These are phyloP conservation scores for Phyllotreta cruciferae DNA, from an alignment of 2,888 invertebrate species.

Conservation along the genomic window DNA sequence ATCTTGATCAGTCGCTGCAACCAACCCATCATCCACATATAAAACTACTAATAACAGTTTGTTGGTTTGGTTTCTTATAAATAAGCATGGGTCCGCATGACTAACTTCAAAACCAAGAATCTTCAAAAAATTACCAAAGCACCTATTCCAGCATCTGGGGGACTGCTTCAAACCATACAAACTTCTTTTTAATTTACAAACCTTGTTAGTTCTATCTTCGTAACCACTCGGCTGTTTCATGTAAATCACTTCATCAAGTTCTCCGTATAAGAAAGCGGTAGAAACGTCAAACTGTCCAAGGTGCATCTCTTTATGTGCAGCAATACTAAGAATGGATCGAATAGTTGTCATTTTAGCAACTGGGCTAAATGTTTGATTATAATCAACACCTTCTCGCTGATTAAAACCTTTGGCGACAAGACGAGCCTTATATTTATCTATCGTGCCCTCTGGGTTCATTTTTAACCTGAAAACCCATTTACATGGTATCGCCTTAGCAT, in stretches of 20 bases:
- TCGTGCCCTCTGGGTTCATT: constrained; percentile 46
- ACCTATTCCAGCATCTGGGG: no score
- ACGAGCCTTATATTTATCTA: constrained; percentile 42
- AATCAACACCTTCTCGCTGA: constrained; percentile 42
- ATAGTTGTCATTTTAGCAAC: constrained; percentile 44
- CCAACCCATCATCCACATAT: constrained; percentile 13
- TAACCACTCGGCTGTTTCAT: constrained; percentile 37
- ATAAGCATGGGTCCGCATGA: constrained; percentile 25
- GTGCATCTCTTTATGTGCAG: constrained; percentile 38
- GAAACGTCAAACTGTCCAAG: constrained; percentile 47
- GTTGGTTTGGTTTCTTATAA: background rate
- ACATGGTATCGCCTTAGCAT: constrained; percentile 42
- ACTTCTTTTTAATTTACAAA: no score
- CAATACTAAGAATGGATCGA: constrained; percentile 43
- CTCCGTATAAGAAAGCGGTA: constrained; percentile 42
- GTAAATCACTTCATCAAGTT: constrained; percentile 28
- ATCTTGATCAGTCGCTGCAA: constrained; percentile 13
- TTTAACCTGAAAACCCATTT: constrained; percentile 49
- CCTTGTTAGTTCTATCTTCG: background rate
- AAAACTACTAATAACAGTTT: background rate
- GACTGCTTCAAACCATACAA: no score
- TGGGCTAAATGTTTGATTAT: constrained; percentile 31
- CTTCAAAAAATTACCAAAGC: no score
- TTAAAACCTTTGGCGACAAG: constrained; percentile 47
- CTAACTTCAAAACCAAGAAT: constrained; percentile 11